Base-by-base conservation (phyloP, 2,797 vertebrate species). In the Remorina albescens region DNA sequence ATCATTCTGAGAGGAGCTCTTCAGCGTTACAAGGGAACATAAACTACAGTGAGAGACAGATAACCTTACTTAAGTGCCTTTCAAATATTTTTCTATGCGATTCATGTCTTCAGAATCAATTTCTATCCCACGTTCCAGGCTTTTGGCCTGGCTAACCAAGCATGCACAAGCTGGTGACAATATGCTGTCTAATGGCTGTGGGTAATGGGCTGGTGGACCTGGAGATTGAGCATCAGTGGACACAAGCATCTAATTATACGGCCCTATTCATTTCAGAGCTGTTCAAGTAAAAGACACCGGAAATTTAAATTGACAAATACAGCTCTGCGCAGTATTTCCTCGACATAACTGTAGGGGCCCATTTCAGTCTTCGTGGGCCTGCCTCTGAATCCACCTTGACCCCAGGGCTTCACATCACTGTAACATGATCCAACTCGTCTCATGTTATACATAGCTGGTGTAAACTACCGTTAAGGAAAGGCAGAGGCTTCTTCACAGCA, bases 391-490 rank as follows among this genome's bases (percentile, higher is more conserved):
- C 55, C 55, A 19, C 23, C 37, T 12, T 23, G 47, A 44, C 62
- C 50, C 21, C 61, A 3, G 53, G 18, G 10, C 37, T 44, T 9
- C 37, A 19, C 57, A 30, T n/a, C 12, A 4, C 19, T 60, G 73
- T 56, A 78, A 83, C 51, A 1, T 26, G 70, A 80, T 28, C 36
- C 50, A 69, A 19, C 55, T 42, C 49, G 36, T 77, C 64, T 80
- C 74, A 39, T 56, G 63, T 67, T 60, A 37, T 63, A 63, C 51
- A 25, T 4, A 63, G 60, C 51, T 37, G 18, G 58, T 36, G 66
- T 12, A 13, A 66, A 41, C 21, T 13, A 19, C 34, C 53, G 21
- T 70, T 42, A 39, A 16, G 41, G 60, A 18, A 50, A n/a, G 42
- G 19, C 13, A 54, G 30, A 44, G 19, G 46, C 44, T 74, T 58